These are phyloP conservation scores for Glossophaga mutica DNA, from an alignment of 2,797 vertebrate genomes.

Conservation along the genomic window DNA sequence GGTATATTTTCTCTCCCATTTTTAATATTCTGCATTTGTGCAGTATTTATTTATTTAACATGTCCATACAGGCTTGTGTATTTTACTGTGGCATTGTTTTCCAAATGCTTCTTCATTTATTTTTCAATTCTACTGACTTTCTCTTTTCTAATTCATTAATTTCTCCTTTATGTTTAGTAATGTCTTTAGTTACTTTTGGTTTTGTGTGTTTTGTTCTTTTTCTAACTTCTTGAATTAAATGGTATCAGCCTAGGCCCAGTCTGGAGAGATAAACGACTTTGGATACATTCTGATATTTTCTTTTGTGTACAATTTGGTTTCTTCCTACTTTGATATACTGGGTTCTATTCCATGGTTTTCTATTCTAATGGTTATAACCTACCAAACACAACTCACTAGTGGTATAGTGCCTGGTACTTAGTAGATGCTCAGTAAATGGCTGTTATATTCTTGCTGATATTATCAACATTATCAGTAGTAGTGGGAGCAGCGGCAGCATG, in stretches of 20 bases:
- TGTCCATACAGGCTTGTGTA: not conserved
- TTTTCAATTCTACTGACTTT: not conserved
- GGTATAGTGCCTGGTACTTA: not conserved
- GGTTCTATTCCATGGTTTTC: not conserved
- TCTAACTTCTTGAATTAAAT: not conserved
- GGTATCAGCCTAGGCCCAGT: not conserved
- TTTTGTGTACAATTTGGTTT: not conserved
- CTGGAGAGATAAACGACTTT: not conserved
- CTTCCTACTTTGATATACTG: not conserved
- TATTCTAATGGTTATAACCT: not conserved
- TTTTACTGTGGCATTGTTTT: not conserved
- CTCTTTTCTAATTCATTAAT: not conserved
- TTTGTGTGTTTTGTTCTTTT: not conserved
- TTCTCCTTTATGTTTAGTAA: not conserved
- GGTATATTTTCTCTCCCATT: not conserved
- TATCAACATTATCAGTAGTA: accelerated
- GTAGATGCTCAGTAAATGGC: not conserved
- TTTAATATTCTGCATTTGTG: not conserved
- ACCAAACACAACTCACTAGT: not conserved
- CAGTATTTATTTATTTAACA: not conserved
- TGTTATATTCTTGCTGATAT: not conserved
- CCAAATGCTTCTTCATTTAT: not conserved
- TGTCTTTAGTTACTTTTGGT: not conserved
- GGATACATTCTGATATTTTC: not conserved
- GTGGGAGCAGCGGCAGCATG: not conserved